These are phyloP conservation scores for Anoplophora glabripennis DNA, from an alignment of 1,140 invertebrate genomes.

Conservation along the genomic window DNA sequence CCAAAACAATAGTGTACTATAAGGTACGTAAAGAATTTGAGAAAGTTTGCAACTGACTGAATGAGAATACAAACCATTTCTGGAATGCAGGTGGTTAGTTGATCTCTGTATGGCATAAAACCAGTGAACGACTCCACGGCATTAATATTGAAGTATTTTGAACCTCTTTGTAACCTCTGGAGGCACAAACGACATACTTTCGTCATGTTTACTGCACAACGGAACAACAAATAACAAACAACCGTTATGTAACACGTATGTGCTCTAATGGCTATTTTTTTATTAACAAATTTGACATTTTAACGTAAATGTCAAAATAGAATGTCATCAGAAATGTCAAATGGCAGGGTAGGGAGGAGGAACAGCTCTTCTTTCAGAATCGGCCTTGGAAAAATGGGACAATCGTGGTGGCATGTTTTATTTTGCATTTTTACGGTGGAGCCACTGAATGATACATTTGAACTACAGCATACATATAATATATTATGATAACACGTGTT, in stretches of 20 bases:
- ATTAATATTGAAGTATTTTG: conserved; percentile 37
- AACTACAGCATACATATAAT: too few relatives aligned
- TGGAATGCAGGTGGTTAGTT: conserved; percentile 36
- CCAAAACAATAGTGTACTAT: too few relatives aligned
- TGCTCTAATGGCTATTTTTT: conserved; percentile 16
- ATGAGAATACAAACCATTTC: conserved; percentile 31
- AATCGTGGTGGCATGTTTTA: too few relatives aligned
- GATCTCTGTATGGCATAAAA: conserved; percentile 37
- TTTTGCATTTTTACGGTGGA: too few relatives aligned
- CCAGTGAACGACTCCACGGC: conserved; percentile 35
- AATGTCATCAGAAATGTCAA: conserved; percentile 32
- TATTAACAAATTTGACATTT: conserved; percentile 32
- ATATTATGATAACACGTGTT: too few relatives aligned
- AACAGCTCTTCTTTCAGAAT: conserved; percentile 17
- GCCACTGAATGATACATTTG: too few relatives aligned
- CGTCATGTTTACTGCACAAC: conserved; percentile 23
- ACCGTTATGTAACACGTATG: not conserved
- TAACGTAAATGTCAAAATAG: conserved; percentile 30
- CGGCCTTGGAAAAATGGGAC: too few relatives aligned
- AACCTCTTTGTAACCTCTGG: conserved; percentile 25
- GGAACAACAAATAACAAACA: not conserved
- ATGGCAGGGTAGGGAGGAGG: conserved; percentile 20
- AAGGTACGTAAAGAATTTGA: not conserved
- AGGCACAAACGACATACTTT: conserved; percentile 39
- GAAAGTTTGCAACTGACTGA: not conserved